Base-by-base conservation (phyloP, 92 coral and sea anemone genomes). In the Epizoanthus scotinus region DNA sequence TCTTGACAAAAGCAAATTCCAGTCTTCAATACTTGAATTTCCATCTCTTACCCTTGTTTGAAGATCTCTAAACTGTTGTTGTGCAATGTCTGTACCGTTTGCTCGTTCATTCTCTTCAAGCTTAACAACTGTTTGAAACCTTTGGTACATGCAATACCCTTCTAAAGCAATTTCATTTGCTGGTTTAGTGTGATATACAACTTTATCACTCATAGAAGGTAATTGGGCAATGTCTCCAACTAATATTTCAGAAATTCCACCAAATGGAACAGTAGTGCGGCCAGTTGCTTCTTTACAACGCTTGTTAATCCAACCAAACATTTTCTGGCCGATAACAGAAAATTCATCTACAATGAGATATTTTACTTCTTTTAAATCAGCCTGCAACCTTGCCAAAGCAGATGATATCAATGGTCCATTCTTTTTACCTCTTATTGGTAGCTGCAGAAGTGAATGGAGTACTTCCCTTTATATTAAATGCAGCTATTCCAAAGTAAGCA, bases 191-290 rank as follows among this genome's bases (percentile, higher is more conserved):
- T 84, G 91, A 81, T 78, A 74, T 6, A 90, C 22, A 4, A 83
- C 85, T 26, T 83, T 81, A 40, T 90, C 90, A 42, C 63, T 67
- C 3, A 90, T 84, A 0, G 88, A 86, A 59, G 88, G 90, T 18
- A 86, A 64, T 25, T 90, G 94, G 34, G 53, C 94, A 84, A 79
- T 84, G 82, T 84, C 81, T 21, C 93, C 90, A 0, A 86, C 87
- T 31, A 90, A 50, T 7, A 84, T 84, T 26, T 86, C 80, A n/a
- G 90, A 81, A 12, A 77, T 83, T 4, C 90, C 90, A 70, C 89
- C 91, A 81, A 87, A 87, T 6, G 86, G 86, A 40, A 71, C 40
- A 18, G 83, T 77, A 17, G 60, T 38, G 22, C 47, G 49, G 14
- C 94, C 89, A 63, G 91, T 88, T 42, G 89, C 89, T 58, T 88